Evolutionary conservation across 2,113 vertebrate species (phyloP).

Genomic region (Neolamprologus variostigma): DNA sequence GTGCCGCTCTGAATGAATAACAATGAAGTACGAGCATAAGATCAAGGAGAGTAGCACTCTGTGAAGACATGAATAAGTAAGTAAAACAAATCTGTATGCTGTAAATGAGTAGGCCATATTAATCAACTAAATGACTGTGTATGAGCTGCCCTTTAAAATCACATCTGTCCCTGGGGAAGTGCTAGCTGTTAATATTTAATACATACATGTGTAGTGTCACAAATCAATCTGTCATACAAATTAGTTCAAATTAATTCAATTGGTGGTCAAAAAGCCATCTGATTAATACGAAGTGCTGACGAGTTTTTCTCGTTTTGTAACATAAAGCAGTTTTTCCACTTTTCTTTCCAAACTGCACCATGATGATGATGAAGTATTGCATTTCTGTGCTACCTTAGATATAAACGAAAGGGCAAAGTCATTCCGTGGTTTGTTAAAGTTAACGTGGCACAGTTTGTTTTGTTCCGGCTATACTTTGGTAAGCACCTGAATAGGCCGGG

Average conservation of each 20-base stretch:
- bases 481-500: slow-evolving; percentile 3
- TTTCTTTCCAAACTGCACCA: neutral
- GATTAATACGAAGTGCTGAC: slow-evolving; percentile 46
- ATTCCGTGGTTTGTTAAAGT: neutral
- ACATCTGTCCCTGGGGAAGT: slow-evolving; percentile 58
- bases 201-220: slow-evolving; percentile 60
- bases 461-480: slow-evolving; percentile 9
- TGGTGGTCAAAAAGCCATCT: slow-evolving; percentile 52
- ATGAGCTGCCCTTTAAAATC: slow-evolving; percentile 70
- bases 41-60: neutral
- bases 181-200: slow-evolving; percentile 73
- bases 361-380: neutral
- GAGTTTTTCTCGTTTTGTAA: neutral
- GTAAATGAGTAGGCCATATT: slow-evolving; percentile 51
- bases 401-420: neutral
- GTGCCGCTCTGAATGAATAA: neutral
- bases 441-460: neutral
- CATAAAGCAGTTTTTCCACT: neutral
- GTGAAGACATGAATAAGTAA: slow-evolving; percentile 50
- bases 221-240: slow-evolving; percentile 68
- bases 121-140: slow-evolving; percentile 63
- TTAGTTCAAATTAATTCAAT: slow-evolving; percentile 68
- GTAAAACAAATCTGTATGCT: slow-evolving; percentile 46
- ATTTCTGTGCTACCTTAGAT: neutral
- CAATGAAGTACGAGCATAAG: neutral